phyloP scores from a whole-genome alignment of 2,113 vertebrate species.

The Syngnathus typhle region DNA sequence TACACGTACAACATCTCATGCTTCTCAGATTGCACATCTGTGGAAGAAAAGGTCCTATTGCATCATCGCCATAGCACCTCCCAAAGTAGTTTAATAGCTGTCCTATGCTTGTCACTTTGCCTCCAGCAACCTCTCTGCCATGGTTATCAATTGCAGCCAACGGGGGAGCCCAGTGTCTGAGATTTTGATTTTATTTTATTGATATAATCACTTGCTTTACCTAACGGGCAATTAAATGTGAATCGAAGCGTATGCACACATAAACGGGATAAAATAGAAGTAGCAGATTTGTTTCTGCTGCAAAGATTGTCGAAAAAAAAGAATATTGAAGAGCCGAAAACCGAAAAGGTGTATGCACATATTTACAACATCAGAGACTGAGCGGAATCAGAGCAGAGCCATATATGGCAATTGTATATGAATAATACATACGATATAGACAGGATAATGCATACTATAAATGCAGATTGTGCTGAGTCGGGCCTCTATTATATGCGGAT shows the following conservation, averaged over 20 bases:
- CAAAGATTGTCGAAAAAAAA: not conserved
- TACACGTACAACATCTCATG: no score
- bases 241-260: conserved; percentile 22
- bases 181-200: conserved; percentile 12
- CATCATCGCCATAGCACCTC: not conserved
- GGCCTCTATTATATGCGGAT: not conserved
- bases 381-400: not conserved
- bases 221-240: conserved; percentile 5
- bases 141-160: no score
- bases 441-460: not conserved
- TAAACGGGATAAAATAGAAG: conserved; percentile 14
- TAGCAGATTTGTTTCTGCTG: not conserved
- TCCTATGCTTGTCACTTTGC: no score
- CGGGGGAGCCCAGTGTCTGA: no score
- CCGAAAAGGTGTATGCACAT: not conserved
- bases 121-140: no score
- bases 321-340: no score
- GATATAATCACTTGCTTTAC: conserved; percentile 58
- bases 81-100: no score
- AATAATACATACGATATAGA: not conserved
- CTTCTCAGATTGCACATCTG: not conserved
- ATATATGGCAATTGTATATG: not conserved
- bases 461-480: not conserved
- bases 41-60: no score
- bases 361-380: not conserved